Evolutionary conservation across 2,797 vertebrate genomes (phyloP), one percentile per base, ranked within the genome.

Genomic region (Centropyge bicolor): DNA sequence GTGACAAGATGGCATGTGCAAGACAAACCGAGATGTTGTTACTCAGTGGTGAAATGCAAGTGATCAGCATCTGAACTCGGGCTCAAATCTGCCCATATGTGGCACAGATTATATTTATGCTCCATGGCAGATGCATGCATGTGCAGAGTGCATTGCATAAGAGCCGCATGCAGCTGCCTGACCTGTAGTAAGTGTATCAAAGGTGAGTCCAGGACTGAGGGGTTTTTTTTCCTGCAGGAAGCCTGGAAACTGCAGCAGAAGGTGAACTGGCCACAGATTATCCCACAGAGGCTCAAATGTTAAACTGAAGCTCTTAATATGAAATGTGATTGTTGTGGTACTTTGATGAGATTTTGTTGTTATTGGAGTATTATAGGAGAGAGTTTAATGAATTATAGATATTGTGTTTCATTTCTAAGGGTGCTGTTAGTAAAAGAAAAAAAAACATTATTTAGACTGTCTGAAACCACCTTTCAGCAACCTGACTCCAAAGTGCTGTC

Each of bases 111-210:
- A 45, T 35, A 35, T 80, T 74, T 38, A 35, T 63, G 62, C 68
- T 46, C 16, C 9, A 49, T 84, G 70, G 65, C 72, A 84, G 89
- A 92, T 83, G 74, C 70, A 35, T 79, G 70, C 70, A 68, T 65
- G 77, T 60, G 57, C 80, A 81, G 63, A 83, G 70, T 83, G 68
- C 22, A 66, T 92, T 93, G 81, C 82, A 49, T 91, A 92, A 90
- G 55, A 86, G 64, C 73, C 49, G 78, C 84, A 70, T 84, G 85
- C 70, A 6, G 66, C 61, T 48, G 70, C 51, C 31, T 86, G 87
- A 88, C 84, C 84, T 88, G 83, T 83, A 63, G 38, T 74, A 76
- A 69, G 75, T 80, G 85, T 74, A 82, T 73, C 82, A 89, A 63
- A 87, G 85, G 82, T 89, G 75, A 89, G 59, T 31, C 27, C 46